These are phyloP conservation scores for Acanthochromis polyacanthus DNA, from an alignment of 2,113 vertebrate species.

Conservation along the genomic window DNA sequence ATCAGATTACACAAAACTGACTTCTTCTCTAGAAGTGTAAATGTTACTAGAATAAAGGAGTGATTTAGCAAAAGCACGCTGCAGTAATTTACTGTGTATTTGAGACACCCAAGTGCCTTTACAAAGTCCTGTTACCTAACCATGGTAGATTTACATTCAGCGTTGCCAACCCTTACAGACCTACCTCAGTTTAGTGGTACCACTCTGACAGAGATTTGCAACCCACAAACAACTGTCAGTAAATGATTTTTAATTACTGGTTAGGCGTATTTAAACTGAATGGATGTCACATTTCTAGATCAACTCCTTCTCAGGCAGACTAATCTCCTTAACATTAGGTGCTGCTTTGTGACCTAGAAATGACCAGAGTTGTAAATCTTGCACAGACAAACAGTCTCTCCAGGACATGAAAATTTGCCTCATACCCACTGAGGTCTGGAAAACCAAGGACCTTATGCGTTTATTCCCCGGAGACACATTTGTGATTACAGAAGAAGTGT, in stretches of 20 bases:
- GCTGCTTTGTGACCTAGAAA: slow-evolving; percentile 21
- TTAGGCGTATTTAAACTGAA: slow-evolving; percentile 31
- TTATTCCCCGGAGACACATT: slow-evolving; percentile 20
- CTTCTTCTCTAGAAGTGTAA: slow-evolving; percentile 21
- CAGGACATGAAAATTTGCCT: not conserved
- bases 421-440: not conserved
- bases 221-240: slow-evolving; percentile 9
- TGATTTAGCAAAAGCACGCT: slow-evolving; percentile 3
- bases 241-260: slow-evolving; percentile 34
- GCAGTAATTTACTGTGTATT: not conserved
- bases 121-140: slow-evolving; percentile 21
- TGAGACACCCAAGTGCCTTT: slow-evolving; percentile 1
- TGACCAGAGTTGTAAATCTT: slow-evolving; percentile 7
- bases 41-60: slow-evolving; percentile 27
- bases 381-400: not conserved
- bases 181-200: slow-evolving; percentile 1
- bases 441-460: not conserved
- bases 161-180: not conserved
- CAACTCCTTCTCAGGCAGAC: slow-evolving; percentile 16
- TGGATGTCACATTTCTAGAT: slow-evolving; percentile 27
- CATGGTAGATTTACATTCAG: not conserved
- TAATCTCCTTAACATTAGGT: slow-evolving; percentile 56
- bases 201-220: slow-evolving; percentile 7
- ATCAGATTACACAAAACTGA: slow-evolving; percentile 48
- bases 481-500: slow-evolving; percentile 20